Base-by-base conservation (phyloP, 2,797 vertebrate species). In the Enoplosus armatus region DNA sequence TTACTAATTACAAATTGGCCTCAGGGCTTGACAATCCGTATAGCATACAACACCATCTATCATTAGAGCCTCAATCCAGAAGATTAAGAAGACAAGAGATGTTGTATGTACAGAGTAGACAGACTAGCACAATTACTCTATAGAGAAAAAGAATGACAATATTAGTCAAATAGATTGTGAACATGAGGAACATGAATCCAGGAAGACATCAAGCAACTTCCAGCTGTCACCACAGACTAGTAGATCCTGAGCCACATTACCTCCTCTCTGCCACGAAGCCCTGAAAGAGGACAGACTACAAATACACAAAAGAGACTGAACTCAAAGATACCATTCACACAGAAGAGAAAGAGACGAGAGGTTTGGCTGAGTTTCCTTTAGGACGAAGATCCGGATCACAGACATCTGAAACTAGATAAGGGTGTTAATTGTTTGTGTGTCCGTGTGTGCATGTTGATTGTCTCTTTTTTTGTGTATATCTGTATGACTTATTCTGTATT, bases 401-500 rank as follows among this genome's bases (percentile, higher is more conserved):
- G 20, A 59, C 14, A 5, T 48, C 27, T 54, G 9, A 53, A 35
- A 58, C 37, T 50, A 45, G n/a, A 56, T 39, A 24, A 62, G 1
- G 26, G 6, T 27, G 3, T 55, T 56, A 41, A 65, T n/a, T 77
- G 53, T 72, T 15, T 47, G 26, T 50, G 27, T 45, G 27, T 48
- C 3, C 45, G 16, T 35, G 16, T 58, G 11, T 15, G 7, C 39
- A 22, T 59, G 6, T 37, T 37, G 10, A 10, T n/a, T 8, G 43
- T 47, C 18, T 39, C 10, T 3, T 47, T 20, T 47, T 20, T 22
- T 60, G n/a, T 18, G 33, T 37, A 6, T 61, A 27, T 37, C 9
- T 72, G 24, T 2, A 27, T 41, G 29, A 18, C 33, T 54, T 70
- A 58, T 39, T 70, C 26, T 55, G 4, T 45, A 35, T 65, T 75